Conservation (phyloP, 2,797 vertebrate genomes). For the Coilia nasus region DNA sequence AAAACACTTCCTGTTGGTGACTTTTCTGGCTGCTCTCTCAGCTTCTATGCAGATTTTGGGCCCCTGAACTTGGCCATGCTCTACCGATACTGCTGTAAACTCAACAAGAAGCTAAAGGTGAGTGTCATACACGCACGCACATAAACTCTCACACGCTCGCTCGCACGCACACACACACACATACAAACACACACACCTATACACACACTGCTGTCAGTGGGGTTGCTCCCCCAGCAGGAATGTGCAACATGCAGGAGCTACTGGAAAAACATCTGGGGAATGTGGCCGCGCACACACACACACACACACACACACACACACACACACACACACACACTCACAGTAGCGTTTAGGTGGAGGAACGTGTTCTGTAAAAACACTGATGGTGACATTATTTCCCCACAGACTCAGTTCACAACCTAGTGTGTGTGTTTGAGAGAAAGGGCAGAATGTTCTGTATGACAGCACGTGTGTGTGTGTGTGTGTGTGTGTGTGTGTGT, state of each 20-base stretch:
- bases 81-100: slow-evolving; percentile 95
- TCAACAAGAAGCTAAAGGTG: slow-evolving; percentile 98
- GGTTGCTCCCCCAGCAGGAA: slow-evolving; percentile 52
- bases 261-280: slow-evolving; percentile 18
- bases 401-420: not conserved
- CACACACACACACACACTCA: slow-evolving; percentile 14
- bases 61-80: slow-evolving; percentile 91
- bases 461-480: not conserved
- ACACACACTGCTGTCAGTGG: not conserved
- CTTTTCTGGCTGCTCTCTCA: slow-evolving; percentile 50
- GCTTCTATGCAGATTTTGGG: slow-evolving; percentile 92
- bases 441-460: no score
- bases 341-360: not conserved
- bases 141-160: no score
- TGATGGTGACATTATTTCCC: not conserved
- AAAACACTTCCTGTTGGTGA: no score
- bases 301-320: not conserved
- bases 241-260: slow-evolving; percentile 57
- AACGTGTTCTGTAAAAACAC: not conserved
- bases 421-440: not conserved
- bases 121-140: slow-evolving; percentile 58
- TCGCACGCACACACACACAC: no score
- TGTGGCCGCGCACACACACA: slow-evolving; percentile 31
- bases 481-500: slow-evolving; percentile 14
- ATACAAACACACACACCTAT: not conserved